A percentile compares a stretch with the other conserved stretches of the same genome.
These are phyloP conservation scores for Danio rerio DNA, from an alignment of 2,113 vertebrate species.

Conservation along the genomic window DNA sequence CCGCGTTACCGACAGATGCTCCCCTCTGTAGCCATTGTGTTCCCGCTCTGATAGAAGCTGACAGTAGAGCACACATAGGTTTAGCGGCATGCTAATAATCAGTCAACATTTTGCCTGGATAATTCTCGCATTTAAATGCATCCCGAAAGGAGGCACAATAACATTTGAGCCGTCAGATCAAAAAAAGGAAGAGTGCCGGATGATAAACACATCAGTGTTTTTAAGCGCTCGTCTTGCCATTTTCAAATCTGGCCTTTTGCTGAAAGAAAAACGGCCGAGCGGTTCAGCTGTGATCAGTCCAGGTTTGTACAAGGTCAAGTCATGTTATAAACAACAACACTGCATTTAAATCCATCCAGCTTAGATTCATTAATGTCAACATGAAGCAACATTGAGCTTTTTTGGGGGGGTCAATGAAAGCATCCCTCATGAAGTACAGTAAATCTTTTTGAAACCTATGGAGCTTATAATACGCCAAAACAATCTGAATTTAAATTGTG, in stretches of 20 bases:
- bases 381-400: neutral
- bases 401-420: too few species aligned
- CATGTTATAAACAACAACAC: neutral
- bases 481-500: too few species aligned
- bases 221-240: constrained; percentile 14
- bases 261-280: neutral
- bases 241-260: constrained; percentile 21
- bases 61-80: constrained; percentile 77
- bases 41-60: constrained; percentile 82
- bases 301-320: constrained; percentile 4
- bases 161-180: constrained; percentile 29
- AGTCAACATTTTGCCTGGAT: constrained; percentile 83
- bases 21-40: constrained; percentile 84
- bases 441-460: too few species aligned
- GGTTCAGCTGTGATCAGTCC: constrained; percentile 4
- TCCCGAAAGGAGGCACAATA: constrained; percentile 28
- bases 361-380: neutral
- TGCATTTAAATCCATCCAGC: neutral
- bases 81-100: constrained; percentile 80
- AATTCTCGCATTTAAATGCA: constrained; percentile 62
- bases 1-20: constrained; percentile 88
- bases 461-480: too few species aligned
- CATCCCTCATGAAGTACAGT: too few species aligned
- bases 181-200: neutral
- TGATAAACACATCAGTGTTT: constrained; percentile 14